Percentiles rank a stretch among this genome's conserved stretches.
Conservation (phyloP, 2,888 invertebrate genomes). For the Diplolepis rosae region DNA sequence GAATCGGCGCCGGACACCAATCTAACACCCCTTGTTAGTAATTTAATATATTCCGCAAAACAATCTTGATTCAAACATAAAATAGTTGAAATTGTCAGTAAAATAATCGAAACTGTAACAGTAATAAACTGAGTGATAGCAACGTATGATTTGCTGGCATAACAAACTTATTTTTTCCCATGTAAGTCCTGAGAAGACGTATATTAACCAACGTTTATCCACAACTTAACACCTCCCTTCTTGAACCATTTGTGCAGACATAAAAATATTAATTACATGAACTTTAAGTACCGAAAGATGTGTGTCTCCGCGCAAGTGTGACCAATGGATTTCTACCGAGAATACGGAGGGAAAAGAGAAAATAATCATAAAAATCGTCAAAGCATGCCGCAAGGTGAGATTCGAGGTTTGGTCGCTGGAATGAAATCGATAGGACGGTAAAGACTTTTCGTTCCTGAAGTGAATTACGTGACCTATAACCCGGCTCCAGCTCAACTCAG, state of each 20-base stretch:
- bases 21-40: too few relatives aligned
- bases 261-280: slow-evolving; percentile 30
- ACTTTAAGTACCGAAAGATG: slow-evolving; percentile 24
- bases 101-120: too few relatives aligned
- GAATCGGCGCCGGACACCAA: too few relatives aligned
- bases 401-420: slow-evolving; percentile 24
- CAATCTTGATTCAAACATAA: too few relatives aligned
- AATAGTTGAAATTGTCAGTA: too few relatives aligned
- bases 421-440: slow-evolving; percentile 51
- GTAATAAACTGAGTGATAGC: too few relatives aligned
- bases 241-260: background rate
- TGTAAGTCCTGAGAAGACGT: background rate
- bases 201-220: background rate
- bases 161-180: too few relatives aligned
- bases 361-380: slow-evolving; percentile 25
- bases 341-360: slow-evolving; percentile 15
- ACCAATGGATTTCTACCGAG: slow-evolving; percentile 25
- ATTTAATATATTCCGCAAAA: too few relatives aligned
- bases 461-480: slow-evolving; percentile 62
- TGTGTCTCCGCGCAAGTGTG: slow-evolving; percentile 25
- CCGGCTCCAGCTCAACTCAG: slow-evolving; percentile 55
- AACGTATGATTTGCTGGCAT: too few relatives aligned
- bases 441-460: slow-evolving; percentile 53
- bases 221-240: slow-evolving; percentile 16
- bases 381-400: slow-evolving; percentile 22